These are phyloP conservation scores for Drosophila helvetica DNA, from an alignment of 2,888 invertebrate genomes.

Conservation along the genomic window DNA sequence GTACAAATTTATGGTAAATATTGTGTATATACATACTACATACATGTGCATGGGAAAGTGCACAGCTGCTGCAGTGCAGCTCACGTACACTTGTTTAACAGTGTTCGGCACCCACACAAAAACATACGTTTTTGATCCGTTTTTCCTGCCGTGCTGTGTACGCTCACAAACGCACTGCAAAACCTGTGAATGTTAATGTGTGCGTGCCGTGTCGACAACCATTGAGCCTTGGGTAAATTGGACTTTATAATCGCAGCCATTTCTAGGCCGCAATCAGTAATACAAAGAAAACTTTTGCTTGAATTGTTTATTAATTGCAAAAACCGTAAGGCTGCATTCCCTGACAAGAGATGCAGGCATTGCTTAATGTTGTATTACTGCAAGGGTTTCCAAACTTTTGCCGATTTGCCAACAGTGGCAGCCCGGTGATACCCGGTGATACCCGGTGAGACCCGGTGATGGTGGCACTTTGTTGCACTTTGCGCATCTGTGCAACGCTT, in stretches of 20 bases:
- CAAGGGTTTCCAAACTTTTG: slow-evolving; percentile 29
- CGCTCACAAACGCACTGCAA: too few relatives aligned
- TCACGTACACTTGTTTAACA: too few relatives aligned
- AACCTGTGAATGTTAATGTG: too few relatives aligned
- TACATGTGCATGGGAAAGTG: too few relatives aligned
- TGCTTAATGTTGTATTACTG: slow-evolving; percentile 14
- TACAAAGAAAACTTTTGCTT: background rate
- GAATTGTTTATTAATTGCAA: slow-evolving; percentile 9
- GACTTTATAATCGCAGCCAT: background rate
- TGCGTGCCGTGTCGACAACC: too few relatives aligned
- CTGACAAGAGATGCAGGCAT: slow-evolving; percentile 10
- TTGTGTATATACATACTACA: too few relatives aligned
- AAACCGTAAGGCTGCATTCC: background rate
- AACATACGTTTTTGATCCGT: too few relatives aligned
- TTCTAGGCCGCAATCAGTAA: background rate
- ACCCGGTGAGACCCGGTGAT: slow-evolving; percentile 28
- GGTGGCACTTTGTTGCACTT: slow-evolving; percentile 43
- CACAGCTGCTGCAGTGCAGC: too few relatives aligned
- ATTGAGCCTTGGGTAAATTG: too few relatives aligned
- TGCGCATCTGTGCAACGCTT: slow-evolving; percentile 38
- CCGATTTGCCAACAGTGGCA: slow-evolving; percentile 15
- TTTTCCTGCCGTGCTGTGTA: too few relatives aligned
- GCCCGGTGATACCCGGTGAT: slow-evolving; percentile 27
- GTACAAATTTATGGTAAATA: too few relatives aligned
- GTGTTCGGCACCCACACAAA: too few relatives aligned